Percentiles rank a stretch among this genome's conserved stretches.
These are phyloP conservation scores for Amblyjoppa proteus DNA, from an alignment of 2,888 invertebrate genomes.

Conservation along the genomic window DNA sequence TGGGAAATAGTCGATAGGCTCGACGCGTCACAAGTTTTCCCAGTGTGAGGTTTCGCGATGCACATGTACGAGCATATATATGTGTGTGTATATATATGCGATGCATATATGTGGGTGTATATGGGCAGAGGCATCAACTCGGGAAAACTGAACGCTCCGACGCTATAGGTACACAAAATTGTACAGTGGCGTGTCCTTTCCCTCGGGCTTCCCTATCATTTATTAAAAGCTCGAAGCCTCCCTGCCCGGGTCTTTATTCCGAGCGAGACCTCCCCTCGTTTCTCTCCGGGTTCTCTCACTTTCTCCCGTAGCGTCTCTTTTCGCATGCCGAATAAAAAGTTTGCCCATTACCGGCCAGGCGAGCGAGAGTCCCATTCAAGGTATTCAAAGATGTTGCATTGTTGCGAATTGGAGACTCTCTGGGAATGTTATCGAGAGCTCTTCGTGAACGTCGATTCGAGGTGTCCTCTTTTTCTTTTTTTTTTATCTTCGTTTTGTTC, in stretches of 20 bases:
- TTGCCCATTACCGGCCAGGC: constrained; percentile 76
- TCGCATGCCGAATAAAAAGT: constrained; percentile 76
- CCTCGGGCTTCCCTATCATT: constrained; percentile 75
- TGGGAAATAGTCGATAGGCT: constrained; percentile 63
- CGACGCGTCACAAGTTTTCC: constrained; percentile 53
- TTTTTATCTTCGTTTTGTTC: constrained; percentile 1
- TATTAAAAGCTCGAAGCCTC: constrained; percentile 76
- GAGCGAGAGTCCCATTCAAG: constrained; percentile 68
- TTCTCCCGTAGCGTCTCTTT: constrained; percentile 43
- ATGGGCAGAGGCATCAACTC: constrained; percentile 14
- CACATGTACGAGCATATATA: neutral
- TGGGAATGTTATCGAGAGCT: constrained; percentile 68
- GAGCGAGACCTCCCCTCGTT: constrained; percentile 32
- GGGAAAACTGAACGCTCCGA: constrained; percentile 51
- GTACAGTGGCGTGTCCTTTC: constrained; percentile 69
- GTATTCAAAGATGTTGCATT: constrained; percentile 78
- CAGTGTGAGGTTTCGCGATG: constrained; percentile 53
- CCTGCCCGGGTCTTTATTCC: constrained; percentile 51
- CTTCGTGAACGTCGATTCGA: constrained; percentile 8
- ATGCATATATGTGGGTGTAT: neutral
- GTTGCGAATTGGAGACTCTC: constrained; percentile 71
- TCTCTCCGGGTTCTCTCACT: constrained; percentile 41
- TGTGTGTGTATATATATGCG: too few relatives aligned
- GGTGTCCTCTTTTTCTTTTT: neutral
- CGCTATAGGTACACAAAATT: constrained; percentile 66